A percentile compares a stretch with the other conserved stretches of the same genome.
Conservation (phyloP, 2,797 vertebrate species). For the Sebastes dallii region DNA sequence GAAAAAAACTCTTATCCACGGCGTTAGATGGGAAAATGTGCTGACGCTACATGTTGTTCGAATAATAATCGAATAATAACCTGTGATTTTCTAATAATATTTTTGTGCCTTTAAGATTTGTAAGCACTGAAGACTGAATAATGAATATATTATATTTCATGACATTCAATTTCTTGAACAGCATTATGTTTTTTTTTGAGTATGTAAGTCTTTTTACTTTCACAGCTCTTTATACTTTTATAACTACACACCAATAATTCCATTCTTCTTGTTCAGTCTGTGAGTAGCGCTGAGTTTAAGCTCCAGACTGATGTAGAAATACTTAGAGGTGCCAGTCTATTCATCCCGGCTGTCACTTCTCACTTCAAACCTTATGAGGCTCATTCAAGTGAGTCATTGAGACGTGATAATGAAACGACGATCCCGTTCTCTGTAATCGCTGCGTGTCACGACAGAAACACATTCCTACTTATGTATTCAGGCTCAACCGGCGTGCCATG, state of each 20-base stretch:
- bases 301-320: not conserved
- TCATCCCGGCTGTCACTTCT: slow-evolving; percentile 31
- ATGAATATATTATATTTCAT: not conserved
- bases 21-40: too few species aligned
- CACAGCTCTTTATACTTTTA: not conserved
- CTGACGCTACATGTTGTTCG: too few species aligned
- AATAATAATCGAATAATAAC: too few species aligned
- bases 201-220: not conserved
- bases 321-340: not conserved
- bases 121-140: too few species aligned
- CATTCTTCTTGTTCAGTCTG: not conserved
- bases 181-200: too few species aligned
- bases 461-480: slow-evolving; percentile 70
- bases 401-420: slow-evolving; percentile 57
- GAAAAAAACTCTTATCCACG: too few species aligned
- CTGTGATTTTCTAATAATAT: too few species aligned
- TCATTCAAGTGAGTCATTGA: slow-evolving; percentile 48
- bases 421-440: slow-evolving; percentile 48
- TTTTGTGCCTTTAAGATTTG: too few species aligned
- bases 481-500: slow-evolving; percentile 72
- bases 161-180: not conserved
- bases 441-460: slow-evolving; percentile 74
- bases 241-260: not conserved
- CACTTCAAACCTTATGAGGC: slow-evolving; percentile 24
- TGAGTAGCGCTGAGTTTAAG: not conserved